A percentile compares a stretch with the other conserved stretches of the same genome.
These are phyloP conservation scores for Arge pagana DNA, from an alignment of 2,888 invertebrate genomes.

Conservation along the genomic window DNA sequence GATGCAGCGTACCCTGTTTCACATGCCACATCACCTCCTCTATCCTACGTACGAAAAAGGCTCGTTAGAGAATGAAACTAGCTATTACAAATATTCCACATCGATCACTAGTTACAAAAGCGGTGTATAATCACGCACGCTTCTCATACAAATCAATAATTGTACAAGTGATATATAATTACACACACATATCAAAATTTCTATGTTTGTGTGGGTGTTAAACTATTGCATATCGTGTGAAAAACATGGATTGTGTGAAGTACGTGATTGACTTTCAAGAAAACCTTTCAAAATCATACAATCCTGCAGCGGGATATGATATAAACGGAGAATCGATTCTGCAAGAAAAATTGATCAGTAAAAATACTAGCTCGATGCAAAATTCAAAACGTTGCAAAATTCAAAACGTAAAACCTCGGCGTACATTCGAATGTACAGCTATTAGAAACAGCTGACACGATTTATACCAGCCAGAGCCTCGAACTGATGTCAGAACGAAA, in stretches of 20 bases:
- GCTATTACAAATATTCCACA: constrained; percentile 10
- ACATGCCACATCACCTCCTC: constrained; percentile 54
- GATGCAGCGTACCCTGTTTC: constrained; percentile 52
- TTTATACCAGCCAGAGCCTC: too few species aligned
- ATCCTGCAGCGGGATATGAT: constrained; percentile 53
- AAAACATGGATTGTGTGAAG: constrained; percentile 6
- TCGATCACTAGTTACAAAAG: constrained; percentile 6
- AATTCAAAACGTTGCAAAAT: constrained; percentile 26
- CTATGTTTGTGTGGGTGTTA: constrained; percentile 5
- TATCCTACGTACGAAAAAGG: constrained; percentile 39
- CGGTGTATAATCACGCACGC: too few species aligned
- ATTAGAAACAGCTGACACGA: too few species aligned
- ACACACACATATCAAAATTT: too few species aligned
- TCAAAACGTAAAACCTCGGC: too few species aligned
- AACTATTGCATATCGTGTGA: constrained; percentile 7
- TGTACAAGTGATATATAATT: too few species aligned
- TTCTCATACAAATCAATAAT: too few species aligned
- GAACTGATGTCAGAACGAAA: too few species aligned
- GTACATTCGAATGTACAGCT: too few species aligned
- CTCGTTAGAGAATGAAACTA: constrained; percentile 21
- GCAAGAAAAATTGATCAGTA: constrained; percentile 46
- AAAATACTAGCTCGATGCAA: too few species aligned
- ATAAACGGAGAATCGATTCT: constrained; percentile 53
- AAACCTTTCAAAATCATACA: constrained; percentile 54
- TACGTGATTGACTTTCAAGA: too few species aligned